Percentiles rank a stretch among this genome's conserved stretches.
phyloP scores from a whole-genome alignment of 1,140 invertebrate species.

The Bombus breviceps region DNA sequence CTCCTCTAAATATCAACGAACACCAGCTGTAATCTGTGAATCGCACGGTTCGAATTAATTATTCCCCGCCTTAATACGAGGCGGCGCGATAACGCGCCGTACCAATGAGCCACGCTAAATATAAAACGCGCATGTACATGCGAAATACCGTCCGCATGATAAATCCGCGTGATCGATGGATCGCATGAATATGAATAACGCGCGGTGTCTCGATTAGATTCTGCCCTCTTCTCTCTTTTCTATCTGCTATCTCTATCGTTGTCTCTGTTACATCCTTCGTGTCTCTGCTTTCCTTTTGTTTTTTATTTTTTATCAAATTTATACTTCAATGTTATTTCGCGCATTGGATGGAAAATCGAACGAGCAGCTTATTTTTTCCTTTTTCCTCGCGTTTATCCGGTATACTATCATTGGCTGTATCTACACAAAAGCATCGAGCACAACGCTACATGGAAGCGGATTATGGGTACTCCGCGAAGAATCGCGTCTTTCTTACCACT shows the following conservation, averaged over 20 bases:
- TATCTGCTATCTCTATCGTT: background rate
- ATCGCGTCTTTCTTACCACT: conserved; percentile 14
- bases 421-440: background rate
- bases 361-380: background rate
- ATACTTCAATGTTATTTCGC: conserved; percentile 8
- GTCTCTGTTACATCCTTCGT: background rate
- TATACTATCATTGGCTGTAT: background rate
- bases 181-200: background rate
- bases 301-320: background rate
- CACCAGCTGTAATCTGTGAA: conserved; percentile 20
- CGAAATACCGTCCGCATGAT: background rate
- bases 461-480: conserved; percentile 10
- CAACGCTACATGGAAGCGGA: background rate
- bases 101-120: conserved; percentile 17
- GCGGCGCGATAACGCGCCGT: background rate
- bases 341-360: background rate
- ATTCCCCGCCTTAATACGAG: conserved; percentile 24
- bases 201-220: background rate
- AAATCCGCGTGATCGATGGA: conserved; percentile 37
- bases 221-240: background rate
- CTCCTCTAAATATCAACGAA: conserved; percentile 27
- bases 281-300: background rate
- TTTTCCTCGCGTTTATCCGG: background rate
- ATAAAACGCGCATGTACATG: conserved; percentile 19
- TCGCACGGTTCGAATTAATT: conserved; percentile 33